Conservation (phyloP, 1,140 invertebrate genomes). For the Nomia melanderi region DNA sequence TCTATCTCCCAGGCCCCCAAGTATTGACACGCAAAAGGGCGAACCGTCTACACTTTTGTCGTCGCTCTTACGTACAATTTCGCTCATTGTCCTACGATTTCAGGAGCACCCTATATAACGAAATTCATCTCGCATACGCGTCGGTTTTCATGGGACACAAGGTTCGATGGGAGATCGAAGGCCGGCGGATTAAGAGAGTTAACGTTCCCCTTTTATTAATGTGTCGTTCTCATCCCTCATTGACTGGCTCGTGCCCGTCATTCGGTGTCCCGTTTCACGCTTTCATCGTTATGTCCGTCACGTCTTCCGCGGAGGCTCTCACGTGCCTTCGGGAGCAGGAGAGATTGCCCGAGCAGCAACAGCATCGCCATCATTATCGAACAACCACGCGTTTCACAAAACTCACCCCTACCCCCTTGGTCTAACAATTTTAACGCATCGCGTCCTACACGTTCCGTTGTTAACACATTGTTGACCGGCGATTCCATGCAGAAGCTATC, state of each 20-base stretch:
- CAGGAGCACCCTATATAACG: no score
- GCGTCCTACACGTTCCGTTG: no score
- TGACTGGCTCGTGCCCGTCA: not conserved
- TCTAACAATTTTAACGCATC: constrained; percentile 30
- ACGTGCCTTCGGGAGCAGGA: constrained; percentile 11
- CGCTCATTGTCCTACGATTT: no score
- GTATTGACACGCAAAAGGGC: no score
- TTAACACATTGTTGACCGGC: no score
- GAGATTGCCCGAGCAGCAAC: not conserved
- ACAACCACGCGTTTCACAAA: constrained; percentile 16
- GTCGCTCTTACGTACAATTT: no score
- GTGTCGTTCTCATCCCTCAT: not conserved
- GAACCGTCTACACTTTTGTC: no score
- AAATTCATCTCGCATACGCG: no score
- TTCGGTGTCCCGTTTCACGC: constrained; percentile 2
- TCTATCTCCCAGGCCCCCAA: no score
- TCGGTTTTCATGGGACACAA: not conserved
- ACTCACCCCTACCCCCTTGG: not conserved
- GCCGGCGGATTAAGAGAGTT: not conserved
- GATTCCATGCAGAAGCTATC: no score
- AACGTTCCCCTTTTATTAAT: constrained; percentile 43
- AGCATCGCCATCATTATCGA: not conserved
- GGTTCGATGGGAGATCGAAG: not conserved
- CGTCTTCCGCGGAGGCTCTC: not conserved
- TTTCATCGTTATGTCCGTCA: constrained; percentile 32